These are phyloP conservation scores for Natator depressus DNA, from an alignment of 2,113 vertebrate species.

Conservation along the genomic window DNA sequence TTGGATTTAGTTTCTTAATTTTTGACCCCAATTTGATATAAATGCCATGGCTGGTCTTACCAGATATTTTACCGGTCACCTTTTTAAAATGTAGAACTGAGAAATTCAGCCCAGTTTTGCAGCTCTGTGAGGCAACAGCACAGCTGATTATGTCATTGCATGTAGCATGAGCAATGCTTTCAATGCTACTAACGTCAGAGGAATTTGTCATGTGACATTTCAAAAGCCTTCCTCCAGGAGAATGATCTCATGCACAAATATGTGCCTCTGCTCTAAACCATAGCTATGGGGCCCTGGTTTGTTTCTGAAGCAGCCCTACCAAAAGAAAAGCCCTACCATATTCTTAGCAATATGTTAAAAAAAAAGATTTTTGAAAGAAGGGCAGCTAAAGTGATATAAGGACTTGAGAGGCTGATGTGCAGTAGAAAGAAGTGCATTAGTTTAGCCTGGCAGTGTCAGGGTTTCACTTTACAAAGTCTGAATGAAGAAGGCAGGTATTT, in stretches of 20 bases:
- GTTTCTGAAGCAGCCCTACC: neutral
- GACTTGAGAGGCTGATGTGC: neutral
- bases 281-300: neutral
- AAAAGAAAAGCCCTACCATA: neutral
- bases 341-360: neutral
- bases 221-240: neutral
- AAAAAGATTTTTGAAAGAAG: neutral
- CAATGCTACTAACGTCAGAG: neutral
- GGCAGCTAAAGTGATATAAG: neutral
- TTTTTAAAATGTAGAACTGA: neutral
- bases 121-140: neutral
- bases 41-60: neutral
- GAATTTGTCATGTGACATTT: neutral
- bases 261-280: neutral
- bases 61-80: neutral
- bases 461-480: neutral
- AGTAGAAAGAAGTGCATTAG: neutral
- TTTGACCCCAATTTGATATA: neutral
- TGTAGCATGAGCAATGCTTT: neutral
- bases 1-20: neutral
- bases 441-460: neutral
- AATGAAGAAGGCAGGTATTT: neutral
- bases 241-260: neutral
- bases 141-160: neutral
- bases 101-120: neutral